Conservation (phyloP, 2,113 vertebrate species). For the Rousettus leschenaultii region DNA sequence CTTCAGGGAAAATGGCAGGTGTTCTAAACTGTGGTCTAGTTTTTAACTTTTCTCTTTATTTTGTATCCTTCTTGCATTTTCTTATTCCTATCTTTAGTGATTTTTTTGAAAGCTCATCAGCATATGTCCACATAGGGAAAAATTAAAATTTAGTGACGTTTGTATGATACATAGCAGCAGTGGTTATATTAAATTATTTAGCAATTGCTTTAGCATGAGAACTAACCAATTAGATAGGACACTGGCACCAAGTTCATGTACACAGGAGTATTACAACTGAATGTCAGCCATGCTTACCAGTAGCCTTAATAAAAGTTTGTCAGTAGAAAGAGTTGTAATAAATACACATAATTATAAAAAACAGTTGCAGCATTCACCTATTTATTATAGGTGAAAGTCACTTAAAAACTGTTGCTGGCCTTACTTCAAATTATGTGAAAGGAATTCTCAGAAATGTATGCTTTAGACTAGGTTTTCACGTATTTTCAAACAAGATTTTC, state of each 20-base stretch:
- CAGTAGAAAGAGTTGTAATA: neutral
- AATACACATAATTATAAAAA: neutral
- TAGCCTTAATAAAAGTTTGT: neutral
- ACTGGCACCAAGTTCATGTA: neutral
- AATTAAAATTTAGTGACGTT: neutral
- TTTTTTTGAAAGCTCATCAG: neutral
- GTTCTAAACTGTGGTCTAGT: neutral
- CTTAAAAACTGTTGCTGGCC: neutral
- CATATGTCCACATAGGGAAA: neutral
- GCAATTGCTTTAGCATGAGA: neutral
- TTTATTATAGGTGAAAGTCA: neutral
- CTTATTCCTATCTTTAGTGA: neutral
- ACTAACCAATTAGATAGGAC: neutral
- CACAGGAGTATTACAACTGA: neutral
- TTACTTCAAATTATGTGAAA: neutral
- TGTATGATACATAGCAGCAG: neutral
- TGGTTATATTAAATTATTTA: neutral
- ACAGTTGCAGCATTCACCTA: neutral
- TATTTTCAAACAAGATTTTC: constrained; percentile 17
- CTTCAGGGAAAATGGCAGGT: neutral
- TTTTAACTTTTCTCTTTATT: neutral
- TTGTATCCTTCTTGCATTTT: neutral
- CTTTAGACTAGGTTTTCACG: neutral
- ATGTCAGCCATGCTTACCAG: neutral
- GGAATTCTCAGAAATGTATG: neutral